These are phyloP conservation scores for Thumatha senex DNA, from an alignment of 2,888 invertebrate species.

Conservation along the genomic window DNA sequence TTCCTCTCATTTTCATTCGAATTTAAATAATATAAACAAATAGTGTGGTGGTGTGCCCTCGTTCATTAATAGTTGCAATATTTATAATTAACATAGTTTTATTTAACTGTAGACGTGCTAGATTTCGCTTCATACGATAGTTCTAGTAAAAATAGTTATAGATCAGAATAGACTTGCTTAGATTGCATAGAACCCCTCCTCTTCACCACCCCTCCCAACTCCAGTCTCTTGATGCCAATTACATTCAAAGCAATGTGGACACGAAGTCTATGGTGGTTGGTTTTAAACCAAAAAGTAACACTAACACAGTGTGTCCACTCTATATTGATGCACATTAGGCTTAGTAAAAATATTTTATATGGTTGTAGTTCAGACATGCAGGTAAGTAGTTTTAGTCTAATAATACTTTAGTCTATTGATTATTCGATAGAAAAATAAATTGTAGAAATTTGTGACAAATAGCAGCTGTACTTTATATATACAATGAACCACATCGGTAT, in stretches of 20 bases:
- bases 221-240: constrained; percentile 57
- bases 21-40: too few species aligned
- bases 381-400: constrained; percentile 49
- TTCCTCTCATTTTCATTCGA: too few species aligned
- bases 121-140: constrained; percentile 15
- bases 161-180: constrained; percentile 26
- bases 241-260: constrained; percentile 17
- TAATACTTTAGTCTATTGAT: constrained; percentile 30
- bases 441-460: constrained; percentile 23
- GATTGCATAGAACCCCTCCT: constrained; percentile 13
- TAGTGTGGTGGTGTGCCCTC: too few species aligned
- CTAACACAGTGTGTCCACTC: constrained; percentile 11
- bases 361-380: constrained; percentile 52
- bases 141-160: constrained; percentile 23
- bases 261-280: constrained; percentile 13
- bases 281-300: constrained; percentile 15
- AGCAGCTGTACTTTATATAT: constrained; percentile 11
- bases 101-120: constrained; percentile 26
- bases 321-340: constrained; percentile 48
- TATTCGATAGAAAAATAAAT: constrained; percentile 23
- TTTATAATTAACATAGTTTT: constrained; percentile 14
- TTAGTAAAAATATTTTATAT: constrained; percentile 52
- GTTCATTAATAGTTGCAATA: constrained; percentile 1
- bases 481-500: constrained; percentile 8
- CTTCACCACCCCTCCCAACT: too few species aligned